Evolutionary conservation across 1,140 invertebrate genomes (phyloP), one percentile per base, ranked within the genome.

Genomic region (Aphaenogaster floridana): DNA sequence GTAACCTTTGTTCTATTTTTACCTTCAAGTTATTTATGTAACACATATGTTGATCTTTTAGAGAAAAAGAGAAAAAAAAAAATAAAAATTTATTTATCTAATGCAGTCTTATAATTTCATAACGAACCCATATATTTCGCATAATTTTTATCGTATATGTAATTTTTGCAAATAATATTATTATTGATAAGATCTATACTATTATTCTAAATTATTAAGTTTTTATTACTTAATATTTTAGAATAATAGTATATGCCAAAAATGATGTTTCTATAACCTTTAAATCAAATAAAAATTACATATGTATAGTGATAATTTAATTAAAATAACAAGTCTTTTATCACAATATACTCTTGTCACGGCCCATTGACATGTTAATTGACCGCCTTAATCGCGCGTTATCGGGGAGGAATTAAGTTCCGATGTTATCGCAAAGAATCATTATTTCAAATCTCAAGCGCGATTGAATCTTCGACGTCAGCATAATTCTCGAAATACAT

Each of bases 361-460:
- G 21, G 15, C 4, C 28, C 13, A 71, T 59, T 81, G 64, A 71
- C 66, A 52, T 34, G 34, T 52, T 80, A 50, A 71, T 59, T 71
- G 71, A 57, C 36, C 15, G n/a, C 34, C 9, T 0, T 57, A 15
- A 15, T 71, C 45, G 6, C 36, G 34, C n/a, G 45, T 74, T 80
- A 89, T 89, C 76, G 28, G 3, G 11, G 5, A 1, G 8, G 39
- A 52, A 52, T 88, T 85, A 61, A 63, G 50, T 61, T 39, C n/a
- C 28, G 48, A 42, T 28, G 7, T 13, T 77, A 39, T 79, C 81
- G 50, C 68, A n/a, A 28, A 28, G 17, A 50, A 76, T 74, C 45
- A 34, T 83, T 72, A 63, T 39, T 61, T 13, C 2, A 59, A 59
- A 77, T 61, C 54, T 84, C 69, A 21, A 48, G 42, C 3, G 34